Evolutionary conservation across 2,797 vertebrate genomes (phyloP), one percentile per base, ranked within the genome.

Genomic region (Microcaecilia unicolor): DNA sequence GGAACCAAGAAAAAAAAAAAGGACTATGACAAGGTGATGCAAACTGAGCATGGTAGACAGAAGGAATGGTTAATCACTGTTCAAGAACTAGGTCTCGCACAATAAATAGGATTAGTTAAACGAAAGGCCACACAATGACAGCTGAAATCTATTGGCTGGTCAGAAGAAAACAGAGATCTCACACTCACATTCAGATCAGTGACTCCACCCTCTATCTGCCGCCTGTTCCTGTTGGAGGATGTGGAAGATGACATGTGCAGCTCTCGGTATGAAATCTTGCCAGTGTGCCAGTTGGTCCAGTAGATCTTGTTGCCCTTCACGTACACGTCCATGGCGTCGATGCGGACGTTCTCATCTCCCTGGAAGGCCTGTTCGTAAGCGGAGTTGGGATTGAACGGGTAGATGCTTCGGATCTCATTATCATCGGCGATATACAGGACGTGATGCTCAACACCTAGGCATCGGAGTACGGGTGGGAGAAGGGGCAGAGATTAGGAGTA

Each of bases 201-300:
- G 59, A 96, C 80, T 0, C 84, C 78, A 0, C 86, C 73, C 6
- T 95, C 89, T 0, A 78, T 83, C 64, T 95, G 89, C 2, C 92
- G 80, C 14, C 84, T 81, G 62, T 90, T 88, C 16, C 92, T 92
- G 63, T 93, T 93, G 44, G 86, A 82, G 18, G 90, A 71, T 18
- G 80, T 90, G 13, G 85, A 75, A 4, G 81, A 79, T 0, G 83
- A 76, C 4, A 82, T 72, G 0, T 89, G 90, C 61, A 94, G 76
- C 44, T 89, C 91, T 2, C 89, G 87, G 34, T 77, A 92, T 0
- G 92, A 98, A 71, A 98, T 96, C 28, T 81, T 82, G 22, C 88
- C 89, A 0, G 89, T 98, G 83, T 98, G 95, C 95, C 95, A 98
- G 79, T 98, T 98, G 34, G 92, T 98, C 95, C 93, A 98, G 55